A percentile compares a stretch with the other conserved stretches of the same genome.
Evolutionary conservation across 2,888 invertebrate species (phyloP).

Genomic region (Chrysolina americana): DNA sequence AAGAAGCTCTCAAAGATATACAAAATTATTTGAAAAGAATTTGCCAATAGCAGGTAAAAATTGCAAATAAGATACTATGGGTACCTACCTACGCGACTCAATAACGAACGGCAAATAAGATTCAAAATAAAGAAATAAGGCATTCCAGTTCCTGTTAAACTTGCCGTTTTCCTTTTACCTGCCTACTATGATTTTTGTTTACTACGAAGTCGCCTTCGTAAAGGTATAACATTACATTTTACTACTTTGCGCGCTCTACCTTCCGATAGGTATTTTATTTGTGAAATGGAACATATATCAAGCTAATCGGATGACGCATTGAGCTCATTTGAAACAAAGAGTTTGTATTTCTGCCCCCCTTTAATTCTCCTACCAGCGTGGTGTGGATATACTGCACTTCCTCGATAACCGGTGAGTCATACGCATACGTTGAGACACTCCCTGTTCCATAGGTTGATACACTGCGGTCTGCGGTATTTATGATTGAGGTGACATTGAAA

Average conservation of each 20-base stretch:
- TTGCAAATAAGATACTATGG: no score
- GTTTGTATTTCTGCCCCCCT: constrained; percentile 14
- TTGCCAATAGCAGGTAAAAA: background rate
- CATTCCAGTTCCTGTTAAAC: background rate
- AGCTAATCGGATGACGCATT: constrained; percentile 18
- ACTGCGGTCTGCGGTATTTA: background rate
- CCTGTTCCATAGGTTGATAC: constrained; percentile 24
- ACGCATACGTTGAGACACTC: constrained; percentile 19
- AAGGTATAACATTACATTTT: constrained; percentile 1
- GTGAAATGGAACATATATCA: constrained; percentile 14
- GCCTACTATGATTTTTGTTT: background rate
- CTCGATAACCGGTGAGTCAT: constrained; percentile 32
- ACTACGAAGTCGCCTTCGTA: background rate
- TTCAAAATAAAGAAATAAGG: background rate
- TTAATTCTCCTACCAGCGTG: constrained; percentile 12
- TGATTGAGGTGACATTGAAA: constrained; percentile 8
- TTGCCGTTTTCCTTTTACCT: background rate
- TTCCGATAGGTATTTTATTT: constrained; percentile 14
- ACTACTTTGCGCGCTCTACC: constrained; percentile 7
- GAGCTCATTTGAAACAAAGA: constrained; percentile 9
- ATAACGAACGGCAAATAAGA: background rate
- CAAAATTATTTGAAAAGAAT: constrained; percentile 1
- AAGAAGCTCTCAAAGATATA: background rate
- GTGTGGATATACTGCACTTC: constrained; percentile 11
- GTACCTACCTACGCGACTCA: background rate